phyloP scores from a whole-genome alignment of 1,140 invertebrate species.

The Amyelois transitella region DNA sequence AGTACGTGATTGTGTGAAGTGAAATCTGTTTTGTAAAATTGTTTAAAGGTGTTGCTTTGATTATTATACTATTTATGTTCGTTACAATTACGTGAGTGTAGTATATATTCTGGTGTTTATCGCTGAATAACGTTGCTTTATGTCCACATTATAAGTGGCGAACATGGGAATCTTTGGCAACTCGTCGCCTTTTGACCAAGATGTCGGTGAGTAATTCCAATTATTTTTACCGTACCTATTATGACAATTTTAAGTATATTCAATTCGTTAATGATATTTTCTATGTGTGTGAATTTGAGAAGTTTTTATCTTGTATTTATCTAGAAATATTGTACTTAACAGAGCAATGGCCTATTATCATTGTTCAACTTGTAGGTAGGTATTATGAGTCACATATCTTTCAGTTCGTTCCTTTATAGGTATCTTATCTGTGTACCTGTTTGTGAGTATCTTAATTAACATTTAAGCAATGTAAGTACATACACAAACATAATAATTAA shows the following conservation, averaged over 20 bases:
- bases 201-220: constrained; percentile 79
- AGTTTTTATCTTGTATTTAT: constrained; percentile 8
- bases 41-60: too few relatives aligned
- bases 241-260: too few relatives aligned
- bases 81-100: too few relatives aligned
- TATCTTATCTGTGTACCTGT: background rate
- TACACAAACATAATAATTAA: background rate
- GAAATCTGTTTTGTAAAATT: too few relatives aligned
- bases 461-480: background rate
- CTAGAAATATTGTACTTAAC: background rate
- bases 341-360: background rate
- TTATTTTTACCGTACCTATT: constrained; percentile 14
- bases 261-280: too few relatives aligned
- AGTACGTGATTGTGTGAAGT: too few relatives aligned
- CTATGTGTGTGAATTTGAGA: too few relatives aligned
- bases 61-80: too few relatives aligned
- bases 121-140: too few relatives aligned
- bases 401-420: background rate
- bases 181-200: constrained; percentile 81
- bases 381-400: background rate
- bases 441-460: background rate
- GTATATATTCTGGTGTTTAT: too few relatives aligned
- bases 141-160: too few relatives aligned
- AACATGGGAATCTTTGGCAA: constrained; percentile 80
- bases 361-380: background rate